phyloP scores from a whole-genome alignment of 2,797 vertebrate genomes.

The Neopelma chrysocephalum region DNA sequence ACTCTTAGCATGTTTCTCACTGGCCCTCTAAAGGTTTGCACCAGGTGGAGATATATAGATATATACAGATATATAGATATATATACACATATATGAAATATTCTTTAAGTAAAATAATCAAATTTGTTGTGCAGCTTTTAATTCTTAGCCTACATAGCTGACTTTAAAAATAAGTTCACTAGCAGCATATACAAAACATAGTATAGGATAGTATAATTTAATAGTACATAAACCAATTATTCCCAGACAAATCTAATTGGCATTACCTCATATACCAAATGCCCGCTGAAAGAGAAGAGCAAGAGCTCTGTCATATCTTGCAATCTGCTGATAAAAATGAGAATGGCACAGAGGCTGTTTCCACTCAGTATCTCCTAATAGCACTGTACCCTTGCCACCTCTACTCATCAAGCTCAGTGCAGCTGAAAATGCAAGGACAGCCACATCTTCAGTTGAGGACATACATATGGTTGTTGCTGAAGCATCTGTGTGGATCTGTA shows the following conservation, averaged over 20 bases:
- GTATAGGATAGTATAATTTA: not conserved
- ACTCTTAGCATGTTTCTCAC: not conserved
- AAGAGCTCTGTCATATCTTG: not conserved
- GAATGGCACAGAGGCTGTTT: not conserved
- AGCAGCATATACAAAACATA: not conserved
- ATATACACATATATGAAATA: not conserved
- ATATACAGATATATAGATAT: too few species aligned
- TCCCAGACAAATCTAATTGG: not conserved
- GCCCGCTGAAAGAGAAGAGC: not conserved
- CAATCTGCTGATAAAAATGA: not conserved
- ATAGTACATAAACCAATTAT: not conserved
- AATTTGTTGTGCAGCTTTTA: not conserved
- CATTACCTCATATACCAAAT: not conserved
- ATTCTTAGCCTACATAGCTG: not conserved
- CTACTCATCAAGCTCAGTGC: not conserved
- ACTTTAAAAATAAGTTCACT: not conserved
- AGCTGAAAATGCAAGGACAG: not conserved
- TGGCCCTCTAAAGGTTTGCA: not conserved
- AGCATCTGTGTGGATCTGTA: not conserved
- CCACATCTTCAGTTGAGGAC: not conserved
- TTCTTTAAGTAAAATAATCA: not conserved
- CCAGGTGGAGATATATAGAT: not conserved
- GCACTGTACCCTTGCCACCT: not conserved
- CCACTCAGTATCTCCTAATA: not conserved
- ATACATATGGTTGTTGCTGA: not conserved